These are phyloP conservation scores for Callinectes sapidus DNA, from an alignment of 2,888 invertebrate species.

Conservation along the genomic window DNA sequence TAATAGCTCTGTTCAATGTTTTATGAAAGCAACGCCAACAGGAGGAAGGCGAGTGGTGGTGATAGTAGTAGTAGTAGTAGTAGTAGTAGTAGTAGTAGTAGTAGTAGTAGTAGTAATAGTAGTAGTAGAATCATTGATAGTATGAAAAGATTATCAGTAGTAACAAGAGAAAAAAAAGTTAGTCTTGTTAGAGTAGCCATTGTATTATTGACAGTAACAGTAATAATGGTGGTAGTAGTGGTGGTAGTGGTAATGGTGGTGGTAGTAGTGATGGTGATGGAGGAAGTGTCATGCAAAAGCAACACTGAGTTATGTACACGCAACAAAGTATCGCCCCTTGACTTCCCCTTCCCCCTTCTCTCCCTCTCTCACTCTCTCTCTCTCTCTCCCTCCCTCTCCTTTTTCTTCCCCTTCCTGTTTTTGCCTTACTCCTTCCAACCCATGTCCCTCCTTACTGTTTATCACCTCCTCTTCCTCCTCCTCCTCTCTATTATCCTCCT, in stretches of 20 bases:
- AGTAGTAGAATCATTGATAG: not conserved
- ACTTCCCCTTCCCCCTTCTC: not conserved
- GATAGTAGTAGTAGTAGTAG: constrained; percentile 21
- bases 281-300: constrained; percentile 12
- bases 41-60: not conserved
- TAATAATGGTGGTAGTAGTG: constrained; percentile 29
- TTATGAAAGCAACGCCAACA: not conserved
- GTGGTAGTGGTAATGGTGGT: constrained; percentile 15
- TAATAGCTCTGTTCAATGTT: not conserved
- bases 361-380: not conserved
- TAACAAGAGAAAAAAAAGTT: not conserved
- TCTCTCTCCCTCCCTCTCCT: not conserved
- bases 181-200: not conserved
- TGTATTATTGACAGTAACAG: not conserved
- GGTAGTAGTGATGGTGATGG: constrained; percentile 30
- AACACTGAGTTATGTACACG: constrained; percentile 21
- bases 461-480: not conserved
- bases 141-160: not conserved
- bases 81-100: constrained; percentile 21
- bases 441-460: not conserved
- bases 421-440: not conserved
- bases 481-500: not conserved
- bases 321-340: not conserved
- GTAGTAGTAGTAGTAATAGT: constrained; percentile 24
- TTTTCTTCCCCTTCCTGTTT: constrained; percentile 9